Evolutionary conservation across 2,113 vertebrate genomes (phyloP), one percentile per base, ranked within the genome.

Genomic region (Hassar affinis): DNA sequence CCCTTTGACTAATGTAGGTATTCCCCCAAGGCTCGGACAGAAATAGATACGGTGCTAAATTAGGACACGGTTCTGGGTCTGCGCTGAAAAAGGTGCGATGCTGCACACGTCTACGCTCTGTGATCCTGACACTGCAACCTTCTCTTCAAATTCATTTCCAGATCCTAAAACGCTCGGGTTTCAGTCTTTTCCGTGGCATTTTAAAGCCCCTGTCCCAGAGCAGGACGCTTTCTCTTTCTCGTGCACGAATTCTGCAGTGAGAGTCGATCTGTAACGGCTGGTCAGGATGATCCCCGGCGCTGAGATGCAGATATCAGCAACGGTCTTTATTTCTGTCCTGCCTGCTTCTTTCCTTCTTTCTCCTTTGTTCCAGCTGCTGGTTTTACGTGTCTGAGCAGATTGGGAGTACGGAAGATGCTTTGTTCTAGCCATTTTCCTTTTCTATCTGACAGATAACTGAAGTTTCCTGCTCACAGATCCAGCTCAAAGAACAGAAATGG

Each of bases 21-120:
- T 93, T 91, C 92, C 92, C 91, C 91, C 51, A 80, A 86, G 90
- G 88, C 85, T 85, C 20, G 88, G 91, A 91, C 91, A 87, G 89
- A 93, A 94, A 93, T 93, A 94, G 93, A 92, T 90, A 85, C 86
- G 84, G 86, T 91, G 92, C 90, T 93, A 93, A 94, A 94, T 93
- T 90, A 92, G 92, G 92, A 92, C 89, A 84, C 61, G 85, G 64
- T 72, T 77, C 80, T 83, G 76, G 85, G 61, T 84, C 78, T 52
- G 75, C n/a, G 45, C 82, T 81, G 79, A 83, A 62, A 74, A 83
- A 85, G 84, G 84, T 85, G 82, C 78, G 64, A 51, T 71, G 62
- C 42, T 69, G 7, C 59, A 47, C 20, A 15, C 30, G 56, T 77
- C 30, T 4, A 56, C 74, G 10, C 30, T 76, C 71, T 30, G 11